A percentile compares a stretch with the other conserved stretches of the same genome.
Conservation (phyloP, 35 echinoderm and acorn worm genomes). For the Eucidaris tribuloides region DNA sequence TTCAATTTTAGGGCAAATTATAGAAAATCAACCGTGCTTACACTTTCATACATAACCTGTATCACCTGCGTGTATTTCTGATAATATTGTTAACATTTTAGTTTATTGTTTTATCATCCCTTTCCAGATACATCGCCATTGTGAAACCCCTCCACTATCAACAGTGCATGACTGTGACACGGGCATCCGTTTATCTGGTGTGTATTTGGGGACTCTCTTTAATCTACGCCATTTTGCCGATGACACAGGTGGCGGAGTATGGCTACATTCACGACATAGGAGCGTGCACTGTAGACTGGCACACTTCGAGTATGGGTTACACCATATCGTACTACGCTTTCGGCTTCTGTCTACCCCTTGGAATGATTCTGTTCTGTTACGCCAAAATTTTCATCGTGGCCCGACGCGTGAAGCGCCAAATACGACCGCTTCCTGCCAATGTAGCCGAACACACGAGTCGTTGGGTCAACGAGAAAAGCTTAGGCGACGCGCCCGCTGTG, state of each 20-base stretch:
- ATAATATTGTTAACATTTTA: too few species aligned
- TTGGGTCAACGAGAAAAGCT: background rate
- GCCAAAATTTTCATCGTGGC: conserved; percentile 37
- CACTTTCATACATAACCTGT: too few species aligned
- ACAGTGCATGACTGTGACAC: conserved; percentile 17
- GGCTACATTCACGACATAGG: conserved; percentile 21
- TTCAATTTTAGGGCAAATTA: too few species aligned
- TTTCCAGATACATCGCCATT: conserved; percentile 15
- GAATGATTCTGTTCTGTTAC: conserved; percentile 28
- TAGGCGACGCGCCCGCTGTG: background rate
- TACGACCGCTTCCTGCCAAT: conserved; percentile 15
- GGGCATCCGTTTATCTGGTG: conserved; percentile 5
- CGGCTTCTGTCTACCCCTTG: conserved; percentile 13
- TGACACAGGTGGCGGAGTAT: background rate
- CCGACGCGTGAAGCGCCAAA: conserved; percentile 8
- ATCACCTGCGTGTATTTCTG: too few species aligned
- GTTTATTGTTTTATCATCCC: background rate
- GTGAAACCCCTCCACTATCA: conserved; percentile 39
- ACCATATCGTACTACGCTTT: background rate
- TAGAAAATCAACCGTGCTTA: too few species aligned
- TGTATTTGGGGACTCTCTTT: conserved; percentile 9
- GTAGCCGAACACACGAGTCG: background rate
- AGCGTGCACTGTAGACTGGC: conserved; percentile 32
- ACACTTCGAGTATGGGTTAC: background rate
- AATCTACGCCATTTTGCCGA: background rate